A percentile compares a stretch with the other conserved stretches of the same genome.
Evolutionary conservation across 1,140 invertebrate species (phyloP).

Genomic region (Pseudomyrmex sp.): DNA sequence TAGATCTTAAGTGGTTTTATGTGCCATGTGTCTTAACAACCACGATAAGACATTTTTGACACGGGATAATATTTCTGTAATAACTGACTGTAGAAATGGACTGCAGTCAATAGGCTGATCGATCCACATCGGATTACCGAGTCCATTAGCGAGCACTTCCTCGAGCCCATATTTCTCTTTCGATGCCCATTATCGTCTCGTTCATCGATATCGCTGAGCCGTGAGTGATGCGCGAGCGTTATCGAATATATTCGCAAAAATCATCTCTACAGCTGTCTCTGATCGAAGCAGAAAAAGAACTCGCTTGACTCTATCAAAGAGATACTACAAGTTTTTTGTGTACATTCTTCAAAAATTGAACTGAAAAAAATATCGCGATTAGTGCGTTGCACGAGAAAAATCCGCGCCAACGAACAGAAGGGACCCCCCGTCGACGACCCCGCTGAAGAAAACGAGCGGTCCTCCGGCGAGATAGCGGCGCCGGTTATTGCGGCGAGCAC

Average conservation of each 20-base stretch:
- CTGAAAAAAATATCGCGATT: background rate
- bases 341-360: too few relatives aligned
- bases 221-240: conserved; percentile 29
- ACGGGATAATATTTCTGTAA: conserved; percentile 45
- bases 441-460: background rate
- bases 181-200: conserved; percentile 32
- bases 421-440: background rate
- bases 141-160: conserved; percentile 58
- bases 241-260: conserved; percentile 34
- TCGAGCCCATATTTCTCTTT: conserved; percentile 38
- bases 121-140: conserved; percentile 42
- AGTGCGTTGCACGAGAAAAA: background rate
- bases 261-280: conserved; percentile 15
- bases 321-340: too few relatives aligned
- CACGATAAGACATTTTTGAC: conserved; percentile 22
- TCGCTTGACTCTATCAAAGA: background rate
- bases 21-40: background rate
- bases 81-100: conserved; percentile 20
- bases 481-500: conserved; percentile 1
- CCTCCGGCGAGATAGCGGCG: background rate
- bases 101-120: conserved; percentile 61
- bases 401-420: background rate
- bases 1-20: conserved; percentile 6
- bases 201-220: conserved; percentile 21
- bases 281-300: background rate